A percentile compares a stretch with the other conserved stretches of the same genome.
These are phyloP conservation scores for Pollimyrus isidori DNA, from an alignment of 2,113 vertebrate species.

Conservation along the genomic window DNA sequence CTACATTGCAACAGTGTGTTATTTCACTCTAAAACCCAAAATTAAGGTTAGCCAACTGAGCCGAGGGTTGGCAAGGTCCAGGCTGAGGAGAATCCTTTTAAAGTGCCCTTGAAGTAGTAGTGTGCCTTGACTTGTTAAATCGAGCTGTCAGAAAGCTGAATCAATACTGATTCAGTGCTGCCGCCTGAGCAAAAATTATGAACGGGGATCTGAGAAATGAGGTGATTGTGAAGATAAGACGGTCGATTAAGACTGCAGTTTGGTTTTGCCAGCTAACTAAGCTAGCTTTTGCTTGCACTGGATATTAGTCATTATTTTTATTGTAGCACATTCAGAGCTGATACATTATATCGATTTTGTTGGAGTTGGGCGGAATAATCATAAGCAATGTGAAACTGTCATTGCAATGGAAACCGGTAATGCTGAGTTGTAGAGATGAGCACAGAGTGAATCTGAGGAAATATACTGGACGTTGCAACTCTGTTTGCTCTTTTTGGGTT, in stretches of 20 bases:
- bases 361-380: background rate
- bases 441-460: background rate
- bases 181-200: background rate
- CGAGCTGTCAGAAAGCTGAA: background rate
- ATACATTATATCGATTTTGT: background rate
- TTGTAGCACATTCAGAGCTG: background rate
- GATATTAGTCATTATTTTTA: background rate
- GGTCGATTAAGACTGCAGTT: no score
- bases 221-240: background rate
- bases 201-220: background rate
- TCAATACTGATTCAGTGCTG: background rate
- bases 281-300: background rate
- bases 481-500: no score
- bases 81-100: background rate
- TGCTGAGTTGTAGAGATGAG: background rate
- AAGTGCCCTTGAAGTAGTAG: background rate
- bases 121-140: background rate
- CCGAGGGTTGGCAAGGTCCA: background rate
- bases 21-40: no score
- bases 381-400: background rate
- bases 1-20: no score
- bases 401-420: background rate
- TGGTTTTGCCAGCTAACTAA: background rate
- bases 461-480: background rate
- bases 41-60: no score